phyloP scores from a whole-genome alignment of 2,113 vertebrate species.

The Dipodomys merriami region DNA sequence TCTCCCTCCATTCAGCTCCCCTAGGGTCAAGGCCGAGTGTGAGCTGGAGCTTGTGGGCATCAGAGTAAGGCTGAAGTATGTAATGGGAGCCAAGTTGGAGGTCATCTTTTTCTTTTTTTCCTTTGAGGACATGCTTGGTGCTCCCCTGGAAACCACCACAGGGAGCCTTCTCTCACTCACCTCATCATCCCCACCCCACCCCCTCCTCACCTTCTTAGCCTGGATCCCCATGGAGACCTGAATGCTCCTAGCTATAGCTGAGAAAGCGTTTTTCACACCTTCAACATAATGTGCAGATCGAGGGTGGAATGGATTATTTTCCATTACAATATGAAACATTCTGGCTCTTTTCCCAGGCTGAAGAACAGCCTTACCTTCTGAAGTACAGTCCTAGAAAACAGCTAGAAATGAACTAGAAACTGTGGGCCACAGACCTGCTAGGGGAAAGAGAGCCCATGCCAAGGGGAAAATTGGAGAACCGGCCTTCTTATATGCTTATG shows the following conservation, averaged over 20 bases:
- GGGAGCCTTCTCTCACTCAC: conserved; percentile 69
- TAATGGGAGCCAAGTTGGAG: conserved; percentile 55
- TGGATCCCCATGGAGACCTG: conserved; percentile 63
- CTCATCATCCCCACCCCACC: conserved; percentile 60
- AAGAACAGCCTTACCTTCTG: conserved; percentile 51
- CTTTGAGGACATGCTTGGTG: conserved; percentile 49
- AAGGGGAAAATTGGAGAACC: neutral
- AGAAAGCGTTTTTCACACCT: conserved; percentile 80
- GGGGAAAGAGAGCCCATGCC: neutral
- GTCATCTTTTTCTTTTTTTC: conserved; percentile 50
- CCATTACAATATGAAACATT: conserved; percentile 78
- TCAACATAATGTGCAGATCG: conserved; percentile 76
- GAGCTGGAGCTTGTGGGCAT: conserved; percentile 63
- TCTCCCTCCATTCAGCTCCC: neutral
- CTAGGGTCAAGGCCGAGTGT: conserved; percentile 20
- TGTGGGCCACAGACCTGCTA: neutral
- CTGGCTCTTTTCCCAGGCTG: conserved; percentile 74
- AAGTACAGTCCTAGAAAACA: conserved; percentile 61
- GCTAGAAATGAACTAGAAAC: conserved; percentile 62
- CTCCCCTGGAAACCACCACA: conserved; percentile 59
- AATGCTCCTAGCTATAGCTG: conserved; percentile 69
- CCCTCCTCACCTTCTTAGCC: neutral
- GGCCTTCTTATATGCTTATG: neutral
- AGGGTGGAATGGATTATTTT: conserved; percentile 78
- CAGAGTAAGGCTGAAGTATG: conserved; percentile 16